Evolutionary conservation across 2,797 vertebrate genomes (phyloP).

Genomic region (Tenualosa ilisha): DNA sequence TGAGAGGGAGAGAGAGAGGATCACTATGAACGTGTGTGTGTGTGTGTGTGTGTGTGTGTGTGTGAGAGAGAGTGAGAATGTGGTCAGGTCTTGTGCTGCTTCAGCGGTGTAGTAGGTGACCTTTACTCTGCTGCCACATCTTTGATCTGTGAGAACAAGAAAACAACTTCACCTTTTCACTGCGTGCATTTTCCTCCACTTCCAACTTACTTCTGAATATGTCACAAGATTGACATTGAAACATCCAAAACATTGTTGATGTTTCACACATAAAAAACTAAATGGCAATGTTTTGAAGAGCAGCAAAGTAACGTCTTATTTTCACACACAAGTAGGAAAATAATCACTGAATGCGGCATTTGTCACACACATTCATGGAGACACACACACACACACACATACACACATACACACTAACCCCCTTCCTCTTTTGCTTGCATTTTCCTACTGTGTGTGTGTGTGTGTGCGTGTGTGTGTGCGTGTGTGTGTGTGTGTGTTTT

Average conservation of each 20-base stretch:
- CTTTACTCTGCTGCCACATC: background rate
- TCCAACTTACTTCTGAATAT: no score
- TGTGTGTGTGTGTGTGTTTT: background rate
- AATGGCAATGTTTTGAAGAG: no score
- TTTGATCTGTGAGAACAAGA: background rate
- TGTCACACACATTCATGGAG: background rate
- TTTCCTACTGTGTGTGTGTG: background rate
- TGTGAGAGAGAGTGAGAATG: background rate
- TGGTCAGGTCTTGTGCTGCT: background rate
- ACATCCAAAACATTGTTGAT: no score
- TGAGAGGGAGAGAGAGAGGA: background rate
- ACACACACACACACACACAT: background rate
- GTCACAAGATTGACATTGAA: background rate
- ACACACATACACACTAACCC: background rate
- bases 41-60: background rate
- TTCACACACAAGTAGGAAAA: no score
- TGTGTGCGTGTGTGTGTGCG: background rate
- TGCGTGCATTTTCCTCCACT: background rate
- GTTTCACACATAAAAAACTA: no score
- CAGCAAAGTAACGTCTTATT: no score
- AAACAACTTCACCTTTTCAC: background rate
- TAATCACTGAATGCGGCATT: no score
- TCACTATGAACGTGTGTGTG: background rate
- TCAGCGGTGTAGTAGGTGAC: background rate
- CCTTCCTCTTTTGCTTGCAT: background rate